Percentiles rank a stretch among this genome's conserved stretches.
Conservation (phyloP, 2,113 vertebrate genomes). For the Isichthys henryi region DNA sequence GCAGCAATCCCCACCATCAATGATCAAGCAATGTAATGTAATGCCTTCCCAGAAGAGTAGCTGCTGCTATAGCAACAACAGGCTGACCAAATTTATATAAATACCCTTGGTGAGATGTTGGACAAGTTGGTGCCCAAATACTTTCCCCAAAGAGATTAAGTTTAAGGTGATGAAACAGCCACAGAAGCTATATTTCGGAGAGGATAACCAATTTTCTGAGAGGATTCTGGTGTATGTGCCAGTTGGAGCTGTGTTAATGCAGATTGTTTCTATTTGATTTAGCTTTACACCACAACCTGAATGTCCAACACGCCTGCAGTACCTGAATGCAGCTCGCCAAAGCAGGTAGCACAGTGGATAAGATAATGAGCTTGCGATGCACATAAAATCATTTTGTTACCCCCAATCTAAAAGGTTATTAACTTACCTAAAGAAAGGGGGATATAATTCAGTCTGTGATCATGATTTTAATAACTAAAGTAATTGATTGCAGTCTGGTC, state of each 20-base stretch:
- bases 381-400: not conserved
- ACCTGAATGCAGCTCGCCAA: not conserved
- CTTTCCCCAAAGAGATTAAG: not conserved
- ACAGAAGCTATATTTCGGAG: not conserved
- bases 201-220: not conserved
- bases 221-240: not conserved
- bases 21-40: not conserved
- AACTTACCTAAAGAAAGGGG: not conserved
- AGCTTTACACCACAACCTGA: not conserved
- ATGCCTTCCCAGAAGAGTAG: not conserved
- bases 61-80: not conserved
- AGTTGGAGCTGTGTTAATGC: not conserved
- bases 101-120: not conserved
- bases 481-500: slow-evolving; percentile 4
- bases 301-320: not conserved
- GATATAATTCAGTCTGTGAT: not conserved
- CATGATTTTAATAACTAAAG: not conserved
- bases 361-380: not conserved
- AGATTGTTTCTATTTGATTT: not conserved
- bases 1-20: not conserved
- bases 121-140: not conserved
- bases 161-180: not conserved
- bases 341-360: not conserved
- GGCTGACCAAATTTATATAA: not conserved
- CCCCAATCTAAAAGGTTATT: not conserved